Evolutionary conservation across 2,888 invertebrate genomes (phyloP).

Genomic region (Chymomyza caudatula): DNA sequence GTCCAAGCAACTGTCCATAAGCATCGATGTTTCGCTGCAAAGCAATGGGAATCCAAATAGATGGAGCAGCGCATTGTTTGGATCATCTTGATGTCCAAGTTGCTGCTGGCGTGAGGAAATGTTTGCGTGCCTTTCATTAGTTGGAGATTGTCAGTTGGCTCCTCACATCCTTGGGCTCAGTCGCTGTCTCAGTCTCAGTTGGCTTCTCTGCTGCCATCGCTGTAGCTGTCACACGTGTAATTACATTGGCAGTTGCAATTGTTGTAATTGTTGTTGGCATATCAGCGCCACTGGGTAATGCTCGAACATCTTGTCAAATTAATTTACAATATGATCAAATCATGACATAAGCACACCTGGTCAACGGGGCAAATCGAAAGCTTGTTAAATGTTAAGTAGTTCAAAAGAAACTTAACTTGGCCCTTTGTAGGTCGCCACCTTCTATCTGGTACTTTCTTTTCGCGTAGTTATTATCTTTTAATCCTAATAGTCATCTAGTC

Average conservation of each 20-base stretch:
- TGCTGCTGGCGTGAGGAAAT: slow-evolving; percentile 76
- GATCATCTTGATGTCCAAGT: slow-evolving; percentile 24
- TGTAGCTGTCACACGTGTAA: slow-evolving; percentile 65
- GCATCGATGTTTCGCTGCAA: slow-evolving; percentile 46
- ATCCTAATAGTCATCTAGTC: no score
- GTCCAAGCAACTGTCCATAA: slow-evolving; percentile 48
- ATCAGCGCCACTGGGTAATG: slow-evolving; percentile 50
- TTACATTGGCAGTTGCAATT: slow-evolving; percentile 65
- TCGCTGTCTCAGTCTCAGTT: slow-evolving; percentile 18
- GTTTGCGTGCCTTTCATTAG: slow-evolving; percentile 74
- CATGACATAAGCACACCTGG: slow-evolving; percentile 33
- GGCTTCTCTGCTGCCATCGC: background rate
- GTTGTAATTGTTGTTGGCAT: slow-evolving; percentile 72
- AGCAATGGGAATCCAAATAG: background rate
- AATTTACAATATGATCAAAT: slow-evolving; percentile 53
- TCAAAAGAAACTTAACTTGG: no score
- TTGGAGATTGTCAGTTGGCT: background rate
- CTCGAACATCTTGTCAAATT: slow-evolving; percentile 66
- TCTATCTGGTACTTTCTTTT: no score
- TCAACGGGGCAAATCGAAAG: background rate
- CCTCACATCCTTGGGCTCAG: slow-evolving; percentile 22
- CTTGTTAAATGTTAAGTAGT: no score
- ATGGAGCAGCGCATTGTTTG: slow-evolving; percentile 20
- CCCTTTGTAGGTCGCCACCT: no score
- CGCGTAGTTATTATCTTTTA: no score